Conservation (phyloP, 2,113 vertebrate genomes). For the Tympanuchus pallidicinctus region DNA sequence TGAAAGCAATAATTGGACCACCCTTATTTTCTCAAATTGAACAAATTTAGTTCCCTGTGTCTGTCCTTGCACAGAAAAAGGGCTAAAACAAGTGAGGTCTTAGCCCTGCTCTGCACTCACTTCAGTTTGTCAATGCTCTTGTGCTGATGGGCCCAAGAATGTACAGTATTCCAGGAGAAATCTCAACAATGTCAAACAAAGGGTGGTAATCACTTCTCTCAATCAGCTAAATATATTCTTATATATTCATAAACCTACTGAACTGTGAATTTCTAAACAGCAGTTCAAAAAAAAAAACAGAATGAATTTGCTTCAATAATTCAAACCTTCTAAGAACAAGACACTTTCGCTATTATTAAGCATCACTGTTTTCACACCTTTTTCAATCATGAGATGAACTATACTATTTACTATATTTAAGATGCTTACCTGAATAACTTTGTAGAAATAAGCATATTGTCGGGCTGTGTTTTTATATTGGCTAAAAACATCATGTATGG, state of each 20-base stretch:
- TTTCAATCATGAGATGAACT: background rate
- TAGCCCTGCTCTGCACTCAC: background rate
- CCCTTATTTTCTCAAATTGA: background rate
- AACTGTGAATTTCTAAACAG: background rate
- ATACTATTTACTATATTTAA: background rate
- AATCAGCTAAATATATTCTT: background rate
- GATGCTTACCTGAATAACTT: conserved; percentile 90
- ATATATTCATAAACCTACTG: background rate
- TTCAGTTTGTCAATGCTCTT: background rate
- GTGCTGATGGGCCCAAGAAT: background rate
- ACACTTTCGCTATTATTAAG: background rate
- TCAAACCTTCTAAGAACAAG: background rate
- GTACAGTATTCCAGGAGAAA: background rate
- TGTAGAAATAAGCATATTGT: conserved; percentile 99
- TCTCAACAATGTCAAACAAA: background rate
- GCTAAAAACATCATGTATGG: conserved; percentile 93
- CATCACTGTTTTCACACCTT: background rate
- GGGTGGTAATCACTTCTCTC: background rate
- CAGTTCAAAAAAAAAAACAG: background rate
- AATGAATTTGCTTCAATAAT: background rate
- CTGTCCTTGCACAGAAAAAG: background rate
- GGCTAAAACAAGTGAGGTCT: background rate
- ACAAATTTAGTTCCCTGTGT: background rate
- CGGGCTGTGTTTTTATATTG: conserved; percentile 98
- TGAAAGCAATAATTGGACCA: background rate